Conservation (phyloP, 1,140 invertebrate genomes). For the Scaptomyza montana region DNA sequence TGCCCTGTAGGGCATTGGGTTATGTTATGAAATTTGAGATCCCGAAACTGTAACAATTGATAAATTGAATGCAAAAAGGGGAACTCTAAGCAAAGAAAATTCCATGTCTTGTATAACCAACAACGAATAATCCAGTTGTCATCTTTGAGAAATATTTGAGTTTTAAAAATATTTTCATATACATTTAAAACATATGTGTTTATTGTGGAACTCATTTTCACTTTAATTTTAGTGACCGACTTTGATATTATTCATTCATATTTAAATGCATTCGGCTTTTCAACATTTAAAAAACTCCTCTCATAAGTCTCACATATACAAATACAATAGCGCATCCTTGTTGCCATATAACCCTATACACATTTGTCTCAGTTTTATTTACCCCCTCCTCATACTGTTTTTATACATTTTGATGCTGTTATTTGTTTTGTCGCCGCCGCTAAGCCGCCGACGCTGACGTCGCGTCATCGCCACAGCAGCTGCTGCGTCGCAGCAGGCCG, state of each 20-base stretch:
- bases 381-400: constrained; percentile 39
- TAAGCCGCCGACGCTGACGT: constrained; percentile 37
- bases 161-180: too few relatives aligned
- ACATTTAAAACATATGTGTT: too few relatives aligned
- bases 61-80: too few relatives aligned
- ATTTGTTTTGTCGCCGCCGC: constrained; percentile 77
- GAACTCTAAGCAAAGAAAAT: too few relatives aligned
- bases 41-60: neutral
- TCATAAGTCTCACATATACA: neutral
- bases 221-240: too few relatives aligned
- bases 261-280: neutral
- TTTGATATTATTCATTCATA: neutral
- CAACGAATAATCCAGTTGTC: too few relatives aligned
- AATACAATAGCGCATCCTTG: constrained; percentile 37
- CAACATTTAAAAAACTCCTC: neutral
- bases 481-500: constrained; percentile 2
- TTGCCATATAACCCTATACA: constrained; percentile 31
- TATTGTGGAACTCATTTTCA: too few relatives aligned
- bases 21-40: constrained; percentile 20
- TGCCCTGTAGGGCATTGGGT: constrained; percentile 48
- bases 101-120: too few relatives aligned
- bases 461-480: constrained; percentile 23
- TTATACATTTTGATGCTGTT: constrained; percentile 68
- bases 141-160: too few relatives aligned
- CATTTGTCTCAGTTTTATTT: constrained; percentile 28